Base-by-base conservation (phyloP, 2,888 invertebrate genomes). In the Caenorhabditis becei region DNA sequence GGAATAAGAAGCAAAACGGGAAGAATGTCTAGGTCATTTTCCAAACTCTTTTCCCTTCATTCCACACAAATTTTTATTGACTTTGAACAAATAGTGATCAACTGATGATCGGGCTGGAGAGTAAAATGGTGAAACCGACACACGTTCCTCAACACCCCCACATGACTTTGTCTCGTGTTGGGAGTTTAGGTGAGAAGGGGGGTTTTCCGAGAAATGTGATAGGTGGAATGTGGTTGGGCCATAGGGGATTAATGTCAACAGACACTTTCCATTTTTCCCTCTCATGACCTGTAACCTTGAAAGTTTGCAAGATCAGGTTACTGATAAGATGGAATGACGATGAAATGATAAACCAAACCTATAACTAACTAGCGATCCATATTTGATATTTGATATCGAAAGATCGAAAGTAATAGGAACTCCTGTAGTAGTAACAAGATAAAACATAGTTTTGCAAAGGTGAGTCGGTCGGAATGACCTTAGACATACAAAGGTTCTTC, bases 1-100 rank as follows among this genome's bases (percentile, higher is more conserved):
- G 47, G 20, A 47, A 47, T 4, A 3, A 47, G 47, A 14, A 10
- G 41, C 37, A 24, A 53, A 20, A 37, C 24, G 26, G 5, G 37
- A 51, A 61, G 18, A 18, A 49, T 51, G 61, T 70, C 59, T 24
- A 71, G 74, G 66, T 74, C 74, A 74, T 65, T 74, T n/a, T 58
- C 41, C 58, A 26, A 51, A 66, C 65, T 41, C 41, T n/a, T 56
- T 47, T 28, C 26, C 20, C 26, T 44, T 24, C 54, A 32, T 41
- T 59, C 66, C 59, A 53, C 65, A 65, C 63, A 58, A 47, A 65
- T 47, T 65, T 65, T 66, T 75, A 61, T 75, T 75, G 66, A 75
- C 75, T 75, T 32, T 75, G 75, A 54, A 75, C 75, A 75, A 75
- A 75, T 16, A 75, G 53, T 66, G 75, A 75, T 75, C 75, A 75